Base-by-base conservation (phyloP, 1,140 invertebrate genomes). In the Araneus ventricosus region DNA sequence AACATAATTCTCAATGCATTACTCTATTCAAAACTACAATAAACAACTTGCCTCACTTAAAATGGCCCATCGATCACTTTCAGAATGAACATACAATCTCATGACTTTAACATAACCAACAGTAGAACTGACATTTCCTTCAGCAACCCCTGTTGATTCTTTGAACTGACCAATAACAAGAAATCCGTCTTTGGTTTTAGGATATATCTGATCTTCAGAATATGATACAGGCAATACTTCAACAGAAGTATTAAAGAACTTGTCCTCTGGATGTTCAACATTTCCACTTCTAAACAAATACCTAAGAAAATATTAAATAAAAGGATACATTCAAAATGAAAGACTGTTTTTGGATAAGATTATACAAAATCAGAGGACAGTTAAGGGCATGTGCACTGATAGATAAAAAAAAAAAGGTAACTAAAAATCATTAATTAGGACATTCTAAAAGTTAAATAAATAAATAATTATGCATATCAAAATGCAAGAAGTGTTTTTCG, bases 221-320 rank as follows among this genome's bases (percentile, higher is more conserved):
- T 93, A 93, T 63, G 94, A 59, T 94, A 95, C 95, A 6, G 97
- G 97, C 79, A 97, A 95, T 22, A 98, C 96, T 96, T 99, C 98
- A 34, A 99, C 96, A 0, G 97, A 97, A 2, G 98, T 98, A 94
- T 99, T 98, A 94, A 97, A 97, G 95, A 99, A 98, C 94, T 97
- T 97, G 95, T 99, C 99, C 17, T 97, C 97, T 0, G 97, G 97
- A 96, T 99, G 98, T 94, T 99, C 98, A 5, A 97, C 97, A 95
- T 99, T 99, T 30, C 98, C 98, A 95, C 98, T 99, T 91, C 98
- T 97, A 95, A 99, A 98, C 93, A 97, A 96, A 95, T 97, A 99
- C 94, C 98, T 98, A 96, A 96, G 95, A 94, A 94, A 80, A 94
- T n/a, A 45, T 14, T 67, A 88, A 61, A 30, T 27, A 27, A 88